Conservation (phyloP, 2,888 invertebrate genomes). For the Masnerella sp. region DNA sequence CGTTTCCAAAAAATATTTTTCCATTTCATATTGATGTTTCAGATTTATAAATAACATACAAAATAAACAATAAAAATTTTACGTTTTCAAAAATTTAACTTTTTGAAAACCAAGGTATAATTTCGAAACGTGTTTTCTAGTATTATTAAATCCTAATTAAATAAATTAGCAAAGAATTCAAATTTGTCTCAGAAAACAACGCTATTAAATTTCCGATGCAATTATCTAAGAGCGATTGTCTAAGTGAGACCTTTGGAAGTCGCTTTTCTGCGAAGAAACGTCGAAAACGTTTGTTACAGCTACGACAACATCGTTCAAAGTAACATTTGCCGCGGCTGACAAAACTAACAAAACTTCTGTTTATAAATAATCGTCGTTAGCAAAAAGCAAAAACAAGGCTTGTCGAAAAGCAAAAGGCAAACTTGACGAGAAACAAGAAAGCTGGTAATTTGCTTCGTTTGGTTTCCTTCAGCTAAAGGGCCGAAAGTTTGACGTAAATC, state of each 20-base stretch:
- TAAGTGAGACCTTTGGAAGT: background rate
- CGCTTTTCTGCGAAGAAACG: background rate
- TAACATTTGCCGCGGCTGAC: background rate
- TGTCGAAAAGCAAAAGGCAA: too few relatives aligned
- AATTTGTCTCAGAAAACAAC: background rate
- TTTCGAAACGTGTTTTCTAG: background rate
- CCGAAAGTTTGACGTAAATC: too few relatives aligned
- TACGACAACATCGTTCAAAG: background rate
- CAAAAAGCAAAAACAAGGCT: background rate
- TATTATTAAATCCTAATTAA: too few relatives aligned
- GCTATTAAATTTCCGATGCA: background rate
- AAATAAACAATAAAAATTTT: too few relatives aligned
- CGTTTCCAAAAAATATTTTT: too few relatives aligned
- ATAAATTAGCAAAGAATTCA: background rate
- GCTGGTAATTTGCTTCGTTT: too few relatives aligned
- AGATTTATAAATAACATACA: too few relatives aligned
- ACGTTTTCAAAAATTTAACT: too few relatives aligned
- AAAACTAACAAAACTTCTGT: background rate
- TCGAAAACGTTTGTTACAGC: background rate
- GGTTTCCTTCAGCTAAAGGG: too few relatives aligned
- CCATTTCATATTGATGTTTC: too few relatives aligned
- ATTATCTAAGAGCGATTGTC: background rate
- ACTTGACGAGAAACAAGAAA: too few relatives aligned
- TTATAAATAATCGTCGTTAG: conserved; percentile 1
- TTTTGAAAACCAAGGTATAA: too few relatives aligned